A percentile compares a stretch with the other conserved stretches of the same genome.
Conservation (phyloP, 2,113 vertebrate species). For the Gymnobelideus leadbeateri region DNA sequence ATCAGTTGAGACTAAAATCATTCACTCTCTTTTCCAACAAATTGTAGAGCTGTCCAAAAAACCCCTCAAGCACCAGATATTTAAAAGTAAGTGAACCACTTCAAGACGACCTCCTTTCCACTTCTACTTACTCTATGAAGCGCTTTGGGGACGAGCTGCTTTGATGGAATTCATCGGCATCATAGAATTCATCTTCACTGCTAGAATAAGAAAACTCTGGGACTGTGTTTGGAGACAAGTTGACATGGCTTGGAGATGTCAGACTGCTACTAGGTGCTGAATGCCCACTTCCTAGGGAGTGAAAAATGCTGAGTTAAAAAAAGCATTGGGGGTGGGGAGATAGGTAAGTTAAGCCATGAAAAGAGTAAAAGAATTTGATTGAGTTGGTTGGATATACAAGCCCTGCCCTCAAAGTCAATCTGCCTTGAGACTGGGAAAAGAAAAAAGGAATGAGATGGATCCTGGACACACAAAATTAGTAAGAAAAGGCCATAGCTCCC, state of each 20-base stretch:
- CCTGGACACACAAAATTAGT: neutral
- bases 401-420: constrained; percentile 46
- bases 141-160: constrained; percentile 95
- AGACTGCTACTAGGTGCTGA: constrained; percentile 96
- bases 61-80: constrained; percentile 44
- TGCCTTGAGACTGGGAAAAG: constrained; percentile 47
- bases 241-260: constrained; percentile 94
- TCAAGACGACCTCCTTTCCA: constrained; percentile 5
- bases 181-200: constrained; percentile 99
- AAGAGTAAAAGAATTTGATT: constrained; percentile 52
- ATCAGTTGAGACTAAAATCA: constrained; percentile 24
- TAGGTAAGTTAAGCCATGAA: constrained; percentile 20
- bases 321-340: constrained; percentile 13
- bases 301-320: constrained; percentile 51
- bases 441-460: constrained; percentile 32
- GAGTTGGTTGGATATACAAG: constrained; percentile 26
- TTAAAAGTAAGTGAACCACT: constrained; percentile 38
- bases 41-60: constrained; percentile 23
- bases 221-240: constrained; percentile 94
- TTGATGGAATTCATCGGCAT: constrained; percentile 98
- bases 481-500: neutral
- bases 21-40: constrained; percentile 16
- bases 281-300: constrained; percentile 91
- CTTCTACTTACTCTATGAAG: constrained; percentile 91
- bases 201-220: constrained; percentile 99